Base-by-base conservation (phyloP, 1,140 invertebrate species). In the Sminthurinus signatus region DNA sequence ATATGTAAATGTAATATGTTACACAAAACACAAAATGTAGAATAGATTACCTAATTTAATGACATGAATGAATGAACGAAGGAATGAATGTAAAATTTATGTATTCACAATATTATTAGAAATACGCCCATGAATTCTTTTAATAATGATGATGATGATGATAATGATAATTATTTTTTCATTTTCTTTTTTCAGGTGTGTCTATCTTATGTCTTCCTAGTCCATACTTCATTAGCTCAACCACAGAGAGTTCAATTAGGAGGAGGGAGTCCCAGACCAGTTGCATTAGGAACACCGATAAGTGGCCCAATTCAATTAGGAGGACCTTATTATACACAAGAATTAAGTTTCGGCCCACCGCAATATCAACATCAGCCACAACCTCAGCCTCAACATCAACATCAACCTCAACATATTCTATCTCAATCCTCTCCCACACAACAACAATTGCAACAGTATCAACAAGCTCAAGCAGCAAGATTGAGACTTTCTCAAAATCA, bases 251-350 rank as follows among this genome's bases (percentile, higher is more conserved):
- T 48, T 48, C 65, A 65, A 42, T 48, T 65, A 31, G 57, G 64
- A 5, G 60, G 56, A 44, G 60, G 25, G 23, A 52, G 62, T 15
- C 28, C 56, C 0, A 59, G 70, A n/a, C 66, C 64, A 14, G 64
- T 60, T n/a, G 21, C 39, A 1, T n/a, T n/a, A n/a, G n/a, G n/a
- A n/a, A n/a, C n/a, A n/a, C n/a, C n/a, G n/a, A n/a, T n/a, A n/a
- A n/a, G n/a, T n/a, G n/a, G 1, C 39, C 1, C 42, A 44, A 14
- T 28, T 1, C 19, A 23, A 23, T 17, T 48, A 12, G 61, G 39
- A 29, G 62, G 65, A 29, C 64, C 66, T 2, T 61, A 25, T 23
- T 68, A 68, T 42, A 32, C 46, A 15, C 70, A 68, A 27, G 64
- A 68, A 31, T 42, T 69, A 25, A 28, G 48, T 21, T 65, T 69